Base-by-base conservation (phyloP, 1,140 invertebrate species). In the Eupeodes corollae region DNA sequence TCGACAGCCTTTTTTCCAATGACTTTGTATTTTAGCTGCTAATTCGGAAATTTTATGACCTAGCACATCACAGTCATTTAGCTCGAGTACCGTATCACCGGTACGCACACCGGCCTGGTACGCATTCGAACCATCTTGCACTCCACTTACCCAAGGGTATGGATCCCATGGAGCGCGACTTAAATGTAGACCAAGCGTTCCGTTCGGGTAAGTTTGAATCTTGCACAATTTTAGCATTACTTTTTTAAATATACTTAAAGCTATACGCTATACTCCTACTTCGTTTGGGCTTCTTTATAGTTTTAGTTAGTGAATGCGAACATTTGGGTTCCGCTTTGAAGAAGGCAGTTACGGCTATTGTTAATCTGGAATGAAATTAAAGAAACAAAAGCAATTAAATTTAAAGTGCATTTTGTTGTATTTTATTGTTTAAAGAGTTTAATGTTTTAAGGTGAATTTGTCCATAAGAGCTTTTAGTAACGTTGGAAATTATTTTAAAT, bases 101-200 rank as follows among this genome's bases (percentile, higher is more conserved):
- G 59, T 48, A 33, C 58, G 52, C 37, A 70, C 49, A 12, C 69
- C 69, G 3, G 67, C 66, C 6, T 50, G 45, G 10, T 65, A 55
- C 14, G 68, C 67, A 49, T 49, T 63, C 12, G 69, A 69, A 33
- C 58, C 59, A 15, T 52, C 52, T 46, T 61, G 58, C 50, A 69
- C 63, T 12, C 57, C 59, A 56, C 64, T 67, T 35, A 70, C 69
- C 68, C 69, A 69, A 0, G 69, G 69, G 58, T 70, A 70, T 0
- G 69, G 66, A 46, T 70, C 69, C 61, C 66, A 70, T 43, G 65
- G 66, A 40, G 68, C 67, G 39, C 68, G 62, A 51, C 57, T 68
- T 54, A 70, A 55, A 40, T 70, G 66, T 35, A 70, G 51, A 30
- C 68, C 68, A 41, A 69, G 56, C 9, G 61, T 61, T 34, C 67